phyloP scores from a whole-genome alignment of 2,797 vertebrate species.

The Brotula barbata region DNA sequence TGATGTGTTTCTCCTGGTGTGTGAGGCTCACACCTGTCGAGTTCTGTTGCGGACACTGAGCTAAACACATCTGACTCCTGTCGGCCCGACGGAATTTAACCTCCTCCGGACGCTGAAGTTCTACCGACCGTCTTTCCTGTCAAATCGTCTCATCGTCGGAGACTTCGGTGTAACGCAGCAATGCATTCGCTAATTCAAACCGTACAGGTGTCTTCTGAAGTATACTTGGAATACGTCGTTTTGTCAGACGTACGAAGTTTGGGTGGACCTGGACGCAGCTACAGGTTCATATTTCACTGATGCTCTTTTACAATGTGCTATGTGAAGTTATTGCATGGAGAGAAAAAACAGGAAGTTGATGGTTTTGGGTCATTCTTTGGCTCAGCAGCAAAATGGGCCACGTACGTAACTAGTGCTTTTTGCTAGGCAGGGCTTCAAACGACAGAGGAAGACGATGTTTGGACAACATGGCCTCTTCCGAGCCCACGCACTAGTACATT shows the following conservation, averaged over 20 bases:
- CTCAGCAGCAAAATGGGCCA: conserved; percentile 69
- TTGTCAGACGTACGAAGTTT: conserved; percentile 45
- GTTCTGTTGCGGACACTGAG: conserved; percentile 58
- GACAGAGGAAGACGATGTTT: conserved; percentile 45
- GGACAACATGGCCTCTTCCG: conserved; percentile 48
- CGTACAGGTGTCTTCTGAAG: conserved; percentile 21
- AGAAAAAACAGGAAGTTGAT: conserved; percentile 57
- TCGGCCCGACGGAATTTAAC: conserved; percentile 41
- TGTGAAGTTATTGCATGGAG: conserved; percentile 66
- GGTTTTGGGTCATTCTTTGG: conserved; percentile 76
- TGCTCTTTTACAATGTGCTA: conserved; percentile 53
- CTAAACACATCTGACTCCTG: conserved; percentile 67
- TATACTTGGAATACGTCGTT: conserved; percentile 37
- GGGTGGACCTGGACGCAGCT: conserved; percentile 58
- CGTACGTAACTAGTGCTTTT: conserved; percentile 60
- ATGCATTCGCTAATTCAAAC: conserved; percentile 35
- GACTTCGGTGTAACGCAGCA: conserved; percentile 50
- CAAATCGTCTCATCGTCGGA: conserved; percentile 36
- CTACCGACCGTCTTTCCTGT: conserved; percentile 41
- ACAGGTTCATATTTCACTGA: conserved; percentile 58
- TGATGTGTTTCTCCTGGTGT: conserved; percentile 75
- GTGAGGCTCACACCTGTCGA: conserved; percentile 57
- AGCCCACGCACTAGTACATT: conserved; percentile 72
- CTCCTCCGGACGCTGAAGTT: conserved; percentile 46
- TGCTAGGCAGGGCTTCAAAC: conserved; percentile 56